Conservation (phyloP, 1,140 invertebrate species). For the Polypedilum pembai region DNA sequence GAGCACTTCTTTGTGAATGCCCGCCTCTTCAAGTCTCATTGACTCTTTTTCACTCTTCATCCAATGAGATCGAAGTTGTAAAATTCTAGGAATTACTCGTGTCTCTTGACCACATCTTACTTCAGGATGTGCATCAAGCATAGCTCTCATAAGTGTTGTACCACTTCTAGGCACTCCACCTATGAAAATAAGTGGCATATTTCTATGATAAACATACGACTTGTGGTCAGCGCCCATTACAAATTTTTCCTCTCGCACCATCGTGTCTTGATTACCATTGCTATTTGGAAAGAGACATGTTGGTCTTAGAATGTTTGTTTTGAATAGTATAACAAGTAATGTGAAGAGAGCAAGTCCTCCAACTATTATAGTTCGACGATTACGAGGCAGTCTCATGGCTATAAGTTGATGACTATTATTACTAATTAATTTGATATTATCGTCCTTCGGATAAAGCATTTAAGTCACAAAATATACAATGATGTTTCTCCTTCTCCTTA, state of each 20-base stretch:
- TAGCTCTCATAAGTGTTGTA: slow-evolving; percentile 93
- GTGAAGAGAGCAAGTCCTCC: slow-evolving; percentile 1
- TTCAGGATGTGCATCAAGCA: slow-evolving; percentile 97
- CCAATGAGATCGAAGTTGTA: slow-evolving; percentile 90
- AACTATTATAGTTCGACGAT: neutral
- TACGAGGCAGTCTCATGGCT: slow-evolving; percentile 19
- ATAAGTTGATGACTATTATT: neutral
- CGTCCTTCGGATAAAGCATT: slow-evolving; percentile 20
- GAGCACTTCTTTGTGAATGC: slow-evolving; percentile 84
- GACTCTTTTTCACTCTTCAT: slow-evolving; percentile 85
- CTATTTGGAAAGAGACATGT: neutral
- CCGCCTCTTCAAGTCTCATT: slow-evolving; percentile 82
- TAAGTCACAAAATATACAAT: neutral
- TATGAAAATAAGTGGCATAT: slow-evolving; percentile 93
- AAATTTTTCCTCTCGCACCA: slow-evolving; percentile 41
- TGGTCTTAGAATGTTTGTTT: neutral
- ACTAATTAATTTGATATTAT: slow-evolving; percentile 27
- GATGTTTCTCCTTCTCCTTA: too few species aligned
- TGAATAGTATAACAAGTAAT: neutral
- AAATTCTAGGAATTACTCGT: slow-evolving; percentile 87
- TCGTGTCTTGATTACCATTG: neutral
- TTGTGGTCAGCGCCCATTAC: slow-evolving; percentile 55
- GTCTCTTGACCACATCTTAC: slow-evolving; percentile 98
- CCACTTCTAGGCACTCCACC: slow-evolving; percentile 94
- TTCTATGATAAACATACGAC: slow-evolving; percentile 65